Conservation (phyloP, 2,113 vertebrate species). For the Isurus oxyrinchus region DNA sequence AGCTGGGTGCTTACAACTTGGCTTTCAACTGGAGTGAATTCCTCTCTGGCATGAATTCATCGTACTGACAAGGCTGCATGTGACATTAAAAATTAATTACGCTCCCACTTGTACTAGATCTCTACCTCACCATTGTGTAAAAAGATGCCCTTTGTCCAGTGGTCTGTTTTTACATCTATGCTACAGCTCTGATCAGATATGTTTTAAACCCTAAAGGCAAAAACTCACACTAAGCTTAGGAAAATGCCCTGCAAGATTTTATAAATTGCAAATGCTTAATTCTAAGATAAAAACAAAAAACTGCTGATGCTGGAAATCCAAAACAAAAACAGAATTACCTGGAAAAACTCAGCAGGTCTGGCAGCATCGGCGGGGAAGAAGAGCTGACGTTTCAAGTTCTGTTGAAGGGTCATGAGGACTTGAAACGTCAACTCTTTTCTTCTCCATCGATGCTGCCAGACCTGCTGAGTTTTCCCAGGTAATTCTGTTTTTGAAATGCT, state of each 20-base stretch:
- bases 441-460: no score
- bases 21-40: not conserved
- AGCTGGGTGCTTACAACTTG: not conserved
- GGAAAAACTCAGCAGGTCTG: no score
- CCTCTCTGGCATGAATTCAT: not conserved
- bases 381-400: no score
- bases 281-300: no score
- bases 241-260: not conserved
- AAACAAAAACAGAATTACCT: no score
- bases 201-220: not conserved
- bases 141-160: not conserved
- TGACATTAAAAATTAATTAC: not conserved
- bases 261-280: not conserved
- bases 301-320: no score
- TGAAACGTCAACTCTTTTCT: no score
- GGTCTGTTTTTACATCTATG: not conserved
- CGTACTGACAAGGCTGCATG: no score
- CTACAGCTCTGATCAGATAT: not conserved
- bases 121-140: not conserved
- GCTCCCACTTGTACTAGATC: not conserved
- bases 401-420: no score
- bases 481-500: no score
- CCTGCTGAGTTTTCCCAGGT: no score
- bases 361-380: no score
- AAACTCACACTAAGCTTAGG: not conserved